Base-by-base conservation (phyloP, 2,888 invertebrate species). In the Tiliacea aurago region DNA sequence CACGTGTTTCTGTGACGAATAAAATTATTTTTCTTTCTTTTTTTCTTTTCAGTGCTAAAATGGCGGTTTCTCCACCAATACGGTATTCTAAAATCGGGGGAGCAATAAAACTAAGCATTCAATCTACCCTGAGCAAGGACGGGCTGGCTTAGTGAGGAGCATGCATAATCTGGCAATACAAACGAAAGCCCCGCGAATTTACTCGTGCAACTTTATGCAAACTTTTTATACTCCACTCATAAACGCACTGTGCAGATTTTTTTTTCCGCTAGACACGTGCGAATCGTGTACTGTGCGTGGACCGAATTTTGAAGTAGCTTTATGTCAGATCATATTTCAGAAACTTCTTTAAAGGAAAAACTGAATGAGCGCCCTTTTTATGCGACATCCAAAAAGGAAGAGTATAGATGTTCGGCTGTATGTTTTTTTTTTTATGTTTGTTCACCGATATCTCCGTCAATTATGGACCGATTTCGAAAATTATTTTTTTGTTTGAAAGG, bases 61-160 rank as follows among this genome's bases (percentile, higher is more conserved):
- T 59, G 77, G 18, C 9, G 2, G 11, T 79, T 66, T 64, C 68
- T 80, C 69, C 78, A 73, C 77, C 70, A 78, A 81, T 82, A 79
- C 62, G 81, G 82, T 87, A 87, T 86, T 87, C 73, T 84, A 85
- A 89, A 89, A 88, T 81, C 72, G 84, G 76, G 76, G 74, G 74
- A 78, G 87, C 85, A 87, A 90, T 91, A 91, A 93, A 91, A 92
- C 89, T 88, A 87, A 91, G 90, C 87, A 90, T 91, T 91, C 91
- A 91, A 91, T 91, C 81, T 75, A 87, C 83, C 75, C 80, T 80
- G 86, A 86, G 88, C 82, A 83, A 85, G 86, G 85, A 83, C 86
- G 86, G 79, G 53, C 83, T 79, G 86, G 91, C 89, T 92, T 91
- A 90, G 83, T 83, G 86, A 84, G 76, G 83, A 88, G 86, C 84